phyloP scores from a whole-genome alignment of 1,140 invertebrate genomes.

The Anagrus nilaparvatae region DNA sequence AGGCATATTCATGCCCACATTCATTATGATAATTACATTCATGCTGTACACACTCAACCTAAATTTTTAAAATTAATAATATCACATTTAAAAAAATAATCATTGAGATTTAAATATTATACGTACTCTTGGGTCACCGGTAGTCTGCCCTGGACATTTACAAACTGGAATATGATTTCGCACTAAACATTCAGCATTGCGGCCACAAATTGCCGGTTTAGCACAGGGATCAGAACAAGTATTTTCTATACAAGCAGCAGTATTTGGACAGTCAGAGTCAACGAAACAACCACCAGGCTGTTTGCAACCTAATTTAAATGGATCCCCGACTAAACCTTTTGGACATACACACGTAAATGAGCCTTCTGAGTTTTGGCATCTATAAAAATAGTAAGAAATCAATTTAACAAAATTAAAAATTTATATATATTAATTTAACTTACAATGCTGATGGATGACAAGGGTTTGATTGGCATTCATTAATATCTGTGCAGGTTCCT shows the following conservation, averaged over 20 bases:
- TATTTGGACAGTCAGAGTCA: conserved; percentile 67
- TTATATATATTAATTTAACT: too few species aligned
- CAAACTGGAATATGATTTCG: conserved; percentile 60
- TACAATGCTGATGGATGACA: conserved; percentile 67
- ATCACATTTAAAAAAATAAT: background rate
- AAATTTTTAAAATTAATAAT: conserved; percentile 17
- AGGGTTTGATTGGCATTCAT: conserved; percentile 68
- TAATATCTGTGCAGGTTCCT: conserved; percentile 65
- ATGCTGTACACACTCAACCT: conserved; percentile 53
- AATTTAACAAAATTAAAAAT: background rate
- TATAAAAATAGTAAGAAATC: conserved; percentile 21
- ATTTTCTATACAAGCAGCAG: conserved; percentile 65
- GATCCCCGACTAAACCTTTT: conserved; percentile 71
- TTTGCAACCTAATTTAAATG: conserved; percentile 54
- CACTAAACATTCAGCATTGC: conserved; percentile 62
- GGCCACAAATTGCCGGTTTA: conserved; percentile 53
- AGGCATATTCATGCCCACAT: conserved; percentile 59
- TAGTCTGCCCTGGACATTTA: conserved; percentile 62
- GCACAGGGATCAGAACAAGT: conserved; percentile 75
- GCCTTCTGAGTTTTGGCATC: conserved; percentile 66
- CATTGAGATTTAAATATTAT: background rate
- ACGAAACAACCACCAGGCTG: conserved; percentile 70
- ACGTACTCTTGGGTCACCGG: conserved; percentile 55
- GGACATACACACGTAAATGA: conserved; percentile 65
- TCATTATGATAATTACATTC: conserved; percentile 74